Percentiles rank a stretch among this genome's conserved stretches.
These are phyloP conservation scores for Oryzias celebensis DNA, from an alignment of 2,113 vertebrate genomes.

Conservation along the genomic window DNA sequence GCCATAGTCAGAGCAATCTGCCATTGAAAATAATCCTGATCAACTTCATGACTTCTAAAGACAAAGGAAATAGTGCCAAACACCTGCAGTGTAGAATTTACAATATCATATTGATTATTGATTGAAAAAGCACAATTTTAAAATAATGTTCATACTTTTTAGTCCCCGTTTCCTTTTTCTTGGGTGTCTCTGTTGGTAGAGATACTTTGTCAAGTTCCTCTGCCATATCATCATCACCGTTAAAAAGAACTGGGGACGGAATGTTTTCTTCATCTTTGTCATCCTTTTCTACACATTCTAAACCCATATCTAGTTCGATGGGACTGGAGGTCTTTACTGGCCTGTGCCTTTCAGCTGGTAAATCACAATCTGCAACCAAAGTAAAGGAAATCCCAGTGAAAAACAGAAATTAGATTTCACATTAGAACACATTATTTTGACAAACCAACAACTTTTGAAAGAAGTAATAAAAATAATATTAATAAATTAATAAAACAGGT, in stretches of 20 bases:
- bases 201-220: conserved; percentile 4
- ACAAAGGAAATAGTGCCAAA: neutral
- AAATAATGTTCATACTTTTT: conserved; percentile 9
- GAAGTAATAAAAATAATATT: neutral
- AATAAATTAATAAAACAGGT: neutral
- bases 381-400: neutral
- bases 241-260: conserved; percentile 55
- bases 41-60: conserved; percentile 9
- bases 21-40: conserved; percentile 39
- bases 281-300: neutral
- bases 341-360: conserved; percentile 31
- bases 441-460: neutral
- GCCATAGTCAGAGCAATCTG: conserved; percentile 18
- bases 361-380: conserved; percentile 28
- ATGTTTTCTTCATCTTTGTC: neutral
- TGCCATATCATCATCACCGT: conserved; percentile 40
- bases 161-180: neutral
- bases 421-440: neutral
- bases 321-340: conserved; percentile 75
- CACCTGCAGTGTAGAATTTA: neutral
- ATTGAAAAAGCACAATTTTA: neutral
- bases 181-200: conserved; percentile 9
- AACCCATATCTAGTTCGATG: conserved; percentile 25
- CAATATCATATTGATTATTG: neutral
- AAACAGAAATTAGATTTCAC: neutral